phyloP scores from a whole-genome alignment of 2,113 vertebrate genomes.

The Chroicocephalus ridibundus region DNA sequence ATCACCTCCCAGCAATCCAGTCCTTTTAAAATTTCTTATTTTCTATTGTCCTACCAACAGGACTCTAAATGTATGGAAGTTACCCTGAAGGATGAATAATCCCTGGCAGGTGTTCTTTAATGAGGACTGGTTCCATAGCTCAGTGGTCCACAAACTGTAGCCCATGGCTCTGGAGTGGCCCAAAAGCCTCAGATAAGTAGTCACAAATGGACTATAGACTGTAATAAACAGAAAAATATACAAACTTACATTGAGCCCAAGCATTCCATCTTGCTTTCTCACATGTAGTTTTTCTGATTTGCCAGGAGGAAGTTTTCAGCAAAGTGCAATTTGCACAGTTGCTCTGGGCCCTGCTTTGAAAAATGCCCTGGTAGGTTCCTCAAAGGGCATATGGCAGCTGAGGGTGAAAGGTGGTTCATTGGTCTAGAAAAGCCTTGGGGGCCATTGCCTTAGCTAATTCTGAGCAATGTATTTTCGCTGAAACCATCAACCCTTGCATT shows the following conservation, averaged over 20 bases:
- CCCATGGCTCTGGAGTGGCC: background rate
- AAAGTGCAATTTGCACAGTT: background rate
- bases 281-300: background rate
- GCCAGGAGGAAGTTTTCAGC: constrained; percentile 25
- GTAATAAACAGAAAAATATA: constrained; percentile 12
- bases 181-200: background rate
- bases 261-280: background rate
- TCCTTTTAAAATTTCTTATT: background rate
- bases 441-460: background rate
- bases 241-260: background rate
- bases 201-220: background rate
- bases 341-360: constrained; percentile 44
- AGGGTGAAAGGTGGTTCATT: constrained; percentile 46
- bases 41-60: background rate
- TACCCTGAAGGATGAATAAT: background rate
- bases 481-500: background rate
- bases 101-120: constrained; percentile 25
- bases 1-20: background rate
- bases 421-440: constrained; percentile 30
- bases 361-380: constrained; percentile 6
- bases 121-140: background rate
- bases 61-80: background rate
- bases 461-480: background rate
- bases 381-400: background rate
- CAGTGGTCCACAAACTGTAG: background rate